These are phyloP conservation scores for Megalurothrips usitatus DNA, from an alignment of 2,888 invertebrate genomes.

Conservation along the genomic window DNA sequence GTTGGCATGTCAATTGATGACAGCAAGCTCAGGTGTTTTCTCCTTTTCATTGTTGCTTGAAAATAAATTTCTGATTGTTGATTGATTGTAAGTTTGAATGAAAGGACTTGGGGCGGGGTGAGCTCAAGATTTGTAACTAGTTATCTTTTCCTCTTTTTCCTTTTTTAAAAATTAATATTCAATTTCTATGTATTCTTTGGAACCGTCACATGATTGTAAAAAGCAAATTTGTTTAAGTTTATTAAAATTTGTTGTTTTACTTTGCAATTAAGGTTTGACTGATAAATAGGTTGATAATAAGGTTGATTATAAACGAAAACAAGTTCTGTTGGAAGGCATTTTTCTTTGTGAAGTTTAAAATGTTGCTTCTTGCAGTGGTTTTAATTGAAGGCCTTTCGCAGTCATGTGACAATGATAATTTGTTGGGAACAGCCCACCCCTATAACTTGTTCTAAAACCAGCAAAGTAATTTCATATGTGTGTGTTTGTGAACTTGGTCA, in stretches of 20 bases:
- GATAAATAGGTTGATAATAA: background rate
- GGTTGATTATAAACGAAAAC: background rate
- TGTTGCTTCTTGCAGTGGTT: background rate
- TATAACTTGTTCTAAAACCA: background rate
- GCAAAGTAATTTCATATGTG: background rate
- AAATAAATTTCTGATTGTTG: background rate
- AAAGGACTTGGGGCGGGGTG: background rate
- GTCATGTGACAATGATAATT: background rate
- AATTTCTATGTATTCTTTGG: background rate
- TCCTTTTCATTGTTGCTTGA: background rate
- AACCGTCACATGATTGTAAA: background rate
- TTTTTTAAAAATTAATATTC: background rate
- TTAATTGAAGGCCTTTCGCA: background rate
- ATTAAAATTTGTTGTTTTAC: slow-evolving; percentile 11
- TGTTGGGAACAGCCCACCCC: slow-evolving; percentile 1
- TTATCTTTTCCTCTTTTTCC: no score
- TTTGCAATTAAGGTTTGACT: slow-evolving; percentile 11
- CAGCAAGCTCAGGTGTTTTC: background rate
- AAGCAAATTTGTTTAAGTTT: background rate
- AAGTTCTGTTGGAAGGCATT: background rate
- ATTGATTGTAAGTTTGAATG: slow-evolving; percentile 11
- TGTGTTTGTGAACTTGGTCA: background rate
- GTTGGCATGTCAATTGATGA: background rate
- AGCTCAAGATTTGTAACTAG: background rate
- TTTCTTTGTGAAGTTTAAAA: background rate